Percentiles rank a stretch among this genome's conserved stretches.
Evolutionary conservation across 2,888 invertebrate genomes (phyloP).

Genomic region (Byasa hedistus): DNA sequence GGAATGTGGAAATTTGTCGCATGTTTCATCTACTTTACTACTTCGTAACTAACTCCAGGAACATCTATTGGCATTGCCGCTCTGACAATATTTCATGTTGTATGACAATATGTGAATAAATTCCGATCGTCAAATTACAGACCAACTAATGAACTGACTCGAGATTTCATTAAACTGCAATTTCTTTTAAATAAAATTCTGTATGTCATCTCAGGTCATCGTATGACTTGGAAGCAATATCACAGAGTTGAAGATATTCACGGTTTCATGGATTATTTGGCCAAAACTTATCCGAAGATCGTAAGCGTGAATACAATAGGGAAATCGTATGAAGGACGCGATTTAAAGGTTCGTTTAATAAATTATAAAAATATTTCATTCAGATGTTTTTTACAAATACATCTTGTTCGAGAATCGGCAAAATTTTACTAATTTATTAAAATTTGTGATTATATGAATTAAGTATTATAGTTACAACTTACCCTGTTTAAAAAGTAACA

Average conservation of each 20-base stretch:
- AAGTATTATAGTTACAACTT: too few species aligned
- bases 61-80: slow-evolving; percentile 2
- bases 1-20: slow-evolving; percentile 3
- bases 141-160: not conserved
- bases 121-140: not conserved
- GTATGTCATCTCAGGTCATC: slow-evolving; percentile 55
- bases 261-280: slow-evolving; percentile 88
- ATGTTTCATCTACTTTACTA: slow-evolving; percentile 15
- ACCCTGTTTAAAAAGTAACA: too few species aligned
- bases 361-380: not conserved
- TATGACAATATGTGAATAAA: not conserved
- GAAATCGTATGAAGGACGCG: slow-evolving; percentile 85
- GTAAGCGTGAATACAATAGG: slow-evolving; percentile 88
- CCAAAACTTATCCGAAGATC: slow-evolving; percentile 86
- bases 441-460: too few species aligned
- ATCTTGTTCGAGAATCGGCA: too few species aligned
- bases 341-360: slow-evolving; percentile 81
- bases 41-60: slow-evolving; percentile 25
- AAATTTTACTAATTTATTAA: too few species aligned
- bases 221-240: slow-evolving; percentile 90
- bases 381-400: too few species aligned
- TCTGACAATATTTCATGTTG: not conserved
- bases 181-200: not conserved
- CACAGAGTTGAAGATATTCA: slow-evolving; percentile 88
- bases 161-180: not conserved